Base-by-base conservation (phyloP, 2,888 invertebrate genomes). In the Rhingia rostrata region DNA sequence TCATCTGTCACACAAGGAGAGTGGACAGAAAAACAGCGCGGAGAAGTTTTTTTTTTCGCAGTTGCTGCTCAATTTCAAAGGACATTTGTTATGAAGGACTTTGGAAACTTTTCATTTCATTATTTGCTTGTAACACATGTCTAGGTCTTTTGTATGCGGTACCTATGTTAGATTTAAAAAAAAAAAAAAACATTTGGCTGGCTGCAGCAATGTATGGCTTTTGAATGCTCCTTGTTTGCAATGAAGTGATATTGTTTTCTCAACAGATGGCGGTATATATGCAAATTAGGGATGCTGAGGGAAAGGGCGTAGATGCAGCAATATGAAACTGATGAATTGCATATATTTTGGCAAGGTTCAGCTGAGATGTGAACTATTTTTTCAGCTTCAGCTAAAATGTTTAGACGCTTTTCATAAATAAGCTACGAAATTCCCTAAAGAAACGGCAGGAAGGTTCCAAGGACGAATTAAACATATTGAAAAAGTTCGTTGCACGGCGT, bases 51-150 rank as follows among this genome's bases (percentile, higher is more conserved):
- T 41, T 37, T 54, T 30, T 58, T 61, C 43, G 9, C 30, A 22
- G 33, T 61, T 32, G 9, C n/a, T 45, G 35, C 12, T 49, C 4
- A 60, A 33, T 64, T 70, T 70, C 6, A 64, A 69, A 81, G 63
- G 72, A 64, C 56, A 69, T 69, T 75, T 51, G 35, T 66, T 58
- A 69, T 69, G 10, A 78, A 82, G 77, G 72, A 77, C 66, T 82
- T 67, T 75, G 43, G 14, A 43, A 49, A 66, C 32, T 66, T 66
- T 77, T 67, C 53, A 66, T 72, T 69, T 73, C 64, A 74, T 74
- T 73, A 69, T 78, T 74, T 69, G 79, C 37, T 74, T 84, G 84
- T 70, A 66, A 80, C 75, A 80, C 80, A 84, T 79, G 80, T 43
- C 72, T 61, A 37, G 22, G 9, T 35, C 41, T 51, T 70, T 70